Percentiles rank a stretch among this genome's conserved stretches.
Evolutionary conservation across 1,140 invertebrate species (phyloP).

Genomic region (Phymorhynchus buccinoides): DNA sequence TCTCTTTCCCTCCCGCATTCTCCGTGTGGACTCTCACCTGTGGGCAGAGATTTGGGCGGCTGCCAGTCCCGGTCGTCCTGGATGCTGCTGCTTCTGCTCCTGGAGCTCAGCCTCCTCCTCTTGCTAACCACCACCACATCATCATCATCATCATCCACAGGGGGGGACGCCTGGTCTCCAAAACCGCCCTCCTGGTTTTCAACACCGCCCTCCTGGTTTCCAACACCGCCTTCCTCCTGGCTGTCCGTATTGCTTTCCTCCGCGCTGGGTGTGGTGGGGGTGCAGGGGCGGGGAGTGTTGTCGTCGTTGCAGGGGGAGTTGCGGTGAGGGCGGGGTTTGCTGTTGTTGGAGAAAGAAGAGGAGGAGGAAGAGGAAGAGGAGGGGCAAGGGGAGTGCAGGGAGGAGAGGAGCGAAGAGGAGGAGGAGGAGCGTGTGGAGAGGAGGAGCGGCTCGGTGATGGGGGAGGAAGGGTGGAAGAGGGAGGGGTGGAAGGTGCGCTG

Average conservation of each 20-base stretch:
- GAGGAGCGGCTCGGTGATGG: neutral
- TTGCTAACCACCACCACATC: neutral
- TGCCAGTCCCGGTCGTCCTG: neutral
- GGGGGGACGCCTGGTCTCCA: too few species aligned
- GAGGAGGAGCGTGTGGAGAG: neutral
- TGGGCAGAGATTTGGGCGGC: neutral
- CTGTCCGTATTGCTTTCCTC: too few species aligned
- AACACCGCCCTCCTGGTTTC: too few species aligned
- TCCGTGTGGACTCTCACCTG: neutral
- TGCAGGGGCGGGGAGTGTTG: too few species aligned
- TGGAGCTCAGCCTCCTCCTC: neutral
- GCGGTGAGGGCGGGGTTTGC: neutral
- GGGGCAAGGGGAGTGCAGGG: neutral
- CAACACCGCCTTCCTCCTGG: too few species aligned
- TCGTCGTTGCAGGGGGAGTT: neutral
- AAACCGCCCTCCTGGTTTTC: too few species aligned
- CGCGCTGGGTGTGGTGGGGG: too few species aligned
- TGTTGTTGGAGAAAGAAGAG: neutral
- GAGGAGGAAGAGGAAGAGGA: neutral
- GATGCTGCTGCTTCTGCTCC: neutral
- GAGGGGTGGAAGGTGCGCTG: constrained; percentile 30
- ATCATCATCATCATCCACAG: too few species aligned
- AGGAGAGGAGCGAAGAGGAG: neutral
- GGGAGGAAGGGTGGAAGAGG: neutral
- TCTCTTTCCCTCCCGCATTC: too few species aligned